Evolutionary conservation across 2,888 invertebrate species (phyloP).

Genomic region (Amiota communis): DNA sequence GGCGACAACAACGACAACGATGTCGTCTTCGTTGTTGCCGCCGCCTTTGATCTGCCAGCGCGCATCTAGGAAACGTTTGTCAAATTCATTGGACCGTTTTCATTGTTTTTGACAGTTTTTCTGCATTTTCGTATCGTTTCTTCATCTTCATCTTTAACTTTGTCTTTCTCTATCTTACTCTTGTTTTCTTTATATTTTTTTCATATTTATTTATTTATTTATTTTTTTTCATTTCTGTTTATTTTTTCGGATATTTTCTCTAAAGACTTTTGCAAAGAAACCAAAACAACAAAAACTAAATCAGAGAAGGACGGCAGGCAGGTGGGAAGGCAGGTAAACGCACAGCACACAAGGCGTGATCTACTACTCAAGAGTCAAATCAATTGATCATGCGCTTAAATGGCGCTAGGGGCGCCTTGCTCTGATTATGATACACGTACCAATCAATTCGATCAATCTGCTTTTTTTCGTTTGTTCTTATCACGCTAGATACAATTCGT

Average conservation of each 20-base stretch:
- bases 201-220: conserved; percentile 29
- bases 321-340: too few relatives aligned
- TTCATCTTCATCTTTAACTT: neutral
- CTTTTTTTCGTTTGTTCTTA: too few relatives aligned
- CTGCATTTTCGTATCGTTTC: conserved; percentile 41
- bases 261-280: conserved; percentile 9
- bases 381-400: too few relatives aligned
- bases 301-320: too few relatives aligned
- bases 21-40: conserved; percentile 45
- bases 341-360: too few relatives aligned
- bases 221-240: conserved; percentile 14
- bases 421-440: too few relatives aligned
- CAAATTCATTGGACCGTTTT: conserved; percentile 73
- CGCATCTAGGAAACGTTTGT: conserved; percentile 74
- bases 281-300: too few relatives aligned
- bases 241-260: neutral
- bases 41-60: conserved; percentile 73
- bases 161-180: conserved; percentile 18
- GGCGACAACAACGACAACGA: neutral
- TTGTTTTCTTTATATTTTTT: conserved; percentile 4
- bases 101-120: conserved; percentile 73
- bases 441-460: too few relatives aligned
- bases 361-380: too few relatives aligned
- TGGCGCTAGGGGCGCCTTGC: too few relatives aligned
- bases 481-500: too few relatives aligned